These are phyloP conservation scores for Mobula hypostoma DNA, from an alignment of 2,113 vertebrate species.

Conservation along the genomic window DNA sequence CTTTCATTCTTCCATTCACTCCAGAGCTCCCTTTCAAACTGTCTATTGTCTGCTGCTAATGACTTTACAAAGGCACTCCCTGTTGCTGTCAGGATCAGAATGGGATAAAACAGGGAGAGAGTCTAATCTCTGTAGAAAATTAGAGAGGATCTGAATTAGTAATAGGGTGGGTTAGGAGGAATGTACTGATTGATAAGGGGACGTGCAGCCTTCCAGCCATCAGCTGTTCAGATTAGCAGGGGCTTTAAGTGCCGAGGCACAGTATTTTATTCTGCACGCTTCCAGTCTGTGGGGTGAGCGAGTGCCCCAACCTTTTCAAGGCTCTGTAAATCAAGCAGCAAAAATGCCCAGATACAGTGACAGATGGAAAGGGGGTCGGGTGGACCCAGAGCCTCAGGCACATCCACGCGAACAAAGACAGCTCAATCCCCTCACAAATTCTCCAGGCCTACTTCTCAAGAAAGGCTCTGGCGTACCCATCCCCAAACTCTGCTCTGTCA, in stretches of 20 bases:
- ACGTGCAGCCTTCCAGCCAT: constrained; percentile 48
- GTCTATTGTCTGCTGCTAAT: constrained; percentile 64
- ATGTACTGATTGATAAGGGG: constrained; percentile 48
- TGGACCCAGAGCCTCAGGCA: constrained; percentile 42
- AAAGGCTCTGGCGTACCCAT: background rate
- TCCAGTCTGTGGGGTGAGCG: constrained; percentile 42
- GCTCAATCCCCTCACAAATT: constrained; percentile 39
- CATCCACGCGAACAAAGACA: constrained; percentile 27
- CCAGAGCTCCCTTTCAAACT: constrained; percentile 55
- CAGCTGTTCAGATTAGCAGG: constrained; percentile 55
- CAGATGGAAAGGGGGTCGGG: constrained; percentile 59
- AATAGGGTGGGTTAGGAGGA: constrained; percentile 51
- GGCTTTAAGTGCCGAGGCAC: constrained; percentile 53
- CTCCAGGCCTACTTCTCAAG: constrained; percentile 15
- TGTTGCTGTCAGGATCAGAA: constrained; percentile 57
- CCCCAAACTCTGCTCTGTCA: constrained; percentile 5
- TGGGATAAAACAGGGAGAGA: constrained; percentile 47
- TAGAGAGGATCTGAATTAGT: constrained; percentile 56
- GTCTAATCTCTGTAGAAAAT: constrained; percentile 52
- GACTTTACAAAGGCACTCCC: constrained; percentile 61
- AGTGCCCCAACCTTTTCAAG: constrained; percentile 56
- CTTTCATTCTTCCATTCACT: constrained; percentile 57
- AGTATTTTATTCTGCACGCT: constrained; percentile 51
- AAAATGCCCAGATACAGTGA: constrained; percentile 52
- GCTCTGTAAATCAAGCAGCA: constrained; percentile 45